phyloP scores from a whole-genome alignment of 2,888 invertebrate species.

The Dryadula phaetusa region DNA sequence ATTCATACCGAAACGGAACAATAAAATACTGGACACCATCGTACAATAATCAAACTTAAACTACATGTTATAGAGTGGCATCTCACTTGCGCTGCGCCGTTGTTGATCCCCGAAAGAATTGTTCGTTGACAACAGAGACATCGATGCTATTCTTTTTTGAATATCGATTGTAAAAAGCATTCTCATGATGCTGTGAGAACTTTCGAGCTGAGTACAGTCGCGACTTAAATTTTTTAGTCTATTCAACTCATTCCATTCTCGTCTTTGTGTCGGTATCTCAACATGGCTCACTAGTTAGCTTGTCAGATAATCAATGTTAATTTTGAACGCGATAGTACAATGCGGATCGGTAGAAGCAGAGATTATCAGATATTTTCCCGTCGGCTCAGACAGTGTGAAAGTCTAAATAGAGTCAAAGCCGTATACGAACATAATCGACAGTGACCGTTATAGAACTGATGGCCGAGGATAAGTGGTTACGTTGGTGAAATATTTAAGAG shows the following conservation, averaged over 20 bases:
- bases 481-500: constrained; percentile 8
- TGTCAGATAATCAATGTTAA: constrained; percentile 53
- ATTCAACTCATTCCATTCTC: constrained; percentile 59
- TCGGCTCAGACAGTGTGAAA: constrained; percentile 53
- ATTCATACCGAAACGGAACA: constrained; percentile 77
- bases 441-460: constrained; percentile 52
- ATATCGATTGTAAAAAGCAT: constrained; percentile 83
- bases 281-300: constrained; percentile 53
- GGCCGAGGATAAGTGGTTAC: constrained; percentile 42
- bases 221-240: constrained; percentile 71
- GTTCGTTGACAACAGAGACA: constrained; percentile 83
- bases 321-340: constrained; percentile 58
- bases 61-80: constrained; percentile 47
- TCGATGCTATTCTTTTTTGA: constrained; percentile 81
- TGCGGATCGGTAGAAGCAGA: constrained; percentile 56
- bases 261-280: constrained; percentile 65
- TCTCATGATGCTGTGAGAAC: constrained; percentile 82
- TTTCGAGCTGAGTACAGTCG: constrained; percentile 67
- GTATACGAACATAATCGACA: constrained; percentile 56
- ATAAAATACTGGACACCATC: constrained; percentile 57
- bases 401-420: constrained; percentile 55
- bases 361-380: constrained; percentile 55
- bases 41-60: constrained; percentile 52
- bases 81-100: constrained; percentile 48
- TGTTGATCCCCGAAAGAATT: constrained; percentile 77